Percentiles rank a stretch among this genome's conserved stretches.
phyloP scores from a whole-genome alignment of 2,113 vertebrate species.

The Dromas ardeola region DNA sequence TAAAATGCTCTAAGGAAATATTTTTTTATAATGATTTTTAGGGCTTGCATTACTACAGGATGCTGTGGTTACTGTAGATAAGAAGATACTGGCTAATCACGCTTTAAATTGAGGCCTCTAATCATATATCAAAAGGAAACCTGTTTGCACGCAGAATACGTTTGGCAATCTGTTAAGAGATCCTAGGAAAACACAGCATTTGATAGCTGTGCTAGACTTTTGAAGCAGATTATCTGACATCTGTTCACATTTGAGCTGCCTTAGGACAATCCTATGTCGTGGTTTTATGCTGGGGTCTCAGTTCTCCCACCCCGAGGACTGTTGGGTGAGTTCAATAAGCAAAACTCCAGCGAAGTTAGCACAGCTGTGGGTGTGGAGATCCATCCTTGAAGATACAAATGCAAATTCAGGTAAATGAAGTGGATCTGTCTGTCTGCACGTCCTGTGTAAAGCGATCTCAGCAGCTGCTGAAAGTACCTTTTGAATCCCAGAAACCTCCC shows the following conservation, averaged over 20 bases:
- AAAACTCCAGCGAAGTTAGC: not conserved
- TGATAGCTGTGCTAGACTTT: not conserved
- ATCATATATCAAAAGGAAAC: not conserved
- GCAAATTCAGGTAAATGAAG: not conserved
- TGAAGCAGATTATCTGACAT: not conserved
- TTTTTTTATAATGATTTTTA: constrained; percentile 69
- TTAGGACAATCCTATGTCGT: not conserved
- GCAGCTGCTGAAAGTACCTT: not conserved
- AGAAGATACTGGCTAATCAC: not conserved
- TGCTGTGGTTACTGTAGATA: constrained; percentile 14
- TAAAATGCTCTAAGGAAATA: constrained; percentile 68
- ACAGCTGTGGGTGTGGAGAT: not conserved
- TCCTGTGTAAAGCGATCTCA: not conserved
- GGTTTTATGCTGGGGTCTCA: not conserved
- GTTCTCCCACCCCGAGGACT: not conserved
- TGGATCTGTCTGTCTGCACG: not conserved
- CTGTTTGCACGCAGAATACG: not conserved
- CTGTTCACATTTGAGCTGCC: not conserved
- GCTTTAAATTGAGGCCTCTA: constrained; percentile 46
- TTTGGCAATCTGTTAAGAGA: not conserved
- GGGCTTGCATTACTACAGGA: not conserved
- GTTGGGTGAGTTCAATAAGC: not conserved
- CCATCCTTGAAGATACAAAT: not conserved
- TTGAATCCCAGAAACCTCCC: not conserved
- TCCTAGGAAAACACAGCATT: not conserved